Evolutionary conservation across 2,888 invertebrate genomes (phyloP), one percentile per base, ranked within the genome.

Genomic region (Ophonus ardosiacus): DNA sequence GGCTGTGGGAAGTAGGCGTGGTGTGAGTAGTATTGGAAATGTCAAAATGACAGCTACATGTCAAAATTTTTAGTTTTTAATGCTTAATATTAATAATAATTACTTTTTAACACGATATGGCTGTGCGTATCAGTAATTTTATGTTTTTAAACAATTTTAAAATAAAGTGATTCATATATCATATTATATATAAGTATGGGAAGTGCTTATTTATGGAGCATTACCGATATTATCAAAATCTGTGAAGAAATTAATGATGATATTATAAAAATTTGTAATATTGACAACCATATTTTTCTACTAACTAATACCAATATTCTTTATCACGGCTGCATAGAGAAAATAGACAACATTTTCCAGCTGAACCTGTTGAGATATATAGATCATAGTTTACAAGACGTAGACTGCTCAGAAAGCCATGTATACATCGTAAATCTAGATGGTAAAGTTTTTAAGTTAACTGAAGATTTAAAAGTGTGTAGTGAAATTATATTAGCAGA

Each of bases 401-500:
- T 95, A 90, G 94, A 94, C 87, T 92, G 93, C 88, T 93, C 93
- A 89, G 92, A 93, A 88, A 92, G 93, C 87, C 90, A 92, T 88
- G 90, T 95, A 71, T 95, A 93, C 89, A 91, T 94, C 85, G 93
- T 95, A 86, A 94, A 94, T 90, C 91, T 92, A 76, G 93, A 93
- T 88, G 95, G 95, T 17, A 91, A 93, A 86, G 92, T 95, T 24
- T 93, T 93, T 88, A 94, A 93, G 90, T 93, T 93, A 89, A 90
- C 93, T 74, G 89, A 90, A 84, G 91, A 91, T 88, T 92, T 94
- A 88, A 93, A 92, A 89, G 90, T 92, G 85, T 90, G 93, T 86
- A 93, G 94, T 89, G 95, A 94, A 90, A 93, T 95, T 84, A 88
- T 93, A 82, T 92, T 95, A 31, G 92, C 93, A 87, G 95, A 95